Base-by-base conservation (phyloP, 1,140 invertebrate genomes). In the Saxidomus purpurata region DNA sequence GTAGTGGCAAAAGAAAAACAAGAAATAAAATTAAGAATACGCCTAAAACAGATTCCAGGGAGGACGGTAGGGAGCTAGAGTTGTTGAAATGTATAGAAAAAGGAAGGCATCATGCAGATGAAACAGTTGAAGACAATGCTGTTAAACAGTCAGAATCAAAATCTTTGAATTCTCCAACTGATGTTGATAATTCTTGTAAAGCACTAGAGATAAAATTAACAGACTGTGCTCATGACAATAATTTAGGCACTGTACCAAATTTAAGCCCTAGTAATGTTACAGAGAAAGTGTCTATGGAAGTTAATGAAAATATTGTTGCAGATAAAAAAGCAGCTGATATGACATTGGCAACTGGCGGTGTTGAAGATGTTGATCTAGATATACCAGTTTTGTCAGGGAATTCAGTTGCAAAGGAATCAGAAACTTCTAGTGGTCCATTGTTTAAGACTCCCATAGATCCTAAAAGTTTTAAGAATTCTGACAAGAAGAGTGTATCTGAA, bases 391-490 rank as follows among this genome's bases (percentile, higher is more conserved):
- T 63, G n/a, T 63, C 80, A 22, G 80, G 59, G 25, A 28, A 38
- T 47, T 49, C 49, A 11, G 28, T 87, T 43, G 52, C 31, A 22
- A 63, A 55, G 28, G 59, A 63, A 28, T 59, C 85, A 34, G 47
- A 76, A 28, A 34, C 25, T 40, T 87, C 71, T 28, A 85, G 63
- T 55, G 83, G 83, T 28, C 83, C 83, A 36, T 79, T 87, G 28
- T 87, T 87, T 31, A 40, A 61, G 47, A 79, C 85, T 34, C 74
- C 85, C 11, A 15, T 87, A 40, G 71, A 87, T 22, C 36, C 69
- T 38, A 47, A 22, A 28, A 22, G 22, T 17, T 59, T 55, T 4
- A 36, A 55, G 34, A n/a, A 52, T 55, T 47, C 31, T 47, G 28
- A 61, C 8, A 34, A 81, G 28, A 31, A 25, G 28, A 36, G n/a